Evolutionary conservation across 2,113 vertebrate species (phyloP).

Genomic region (Ptilorrhoa leucosticta): DNA sequence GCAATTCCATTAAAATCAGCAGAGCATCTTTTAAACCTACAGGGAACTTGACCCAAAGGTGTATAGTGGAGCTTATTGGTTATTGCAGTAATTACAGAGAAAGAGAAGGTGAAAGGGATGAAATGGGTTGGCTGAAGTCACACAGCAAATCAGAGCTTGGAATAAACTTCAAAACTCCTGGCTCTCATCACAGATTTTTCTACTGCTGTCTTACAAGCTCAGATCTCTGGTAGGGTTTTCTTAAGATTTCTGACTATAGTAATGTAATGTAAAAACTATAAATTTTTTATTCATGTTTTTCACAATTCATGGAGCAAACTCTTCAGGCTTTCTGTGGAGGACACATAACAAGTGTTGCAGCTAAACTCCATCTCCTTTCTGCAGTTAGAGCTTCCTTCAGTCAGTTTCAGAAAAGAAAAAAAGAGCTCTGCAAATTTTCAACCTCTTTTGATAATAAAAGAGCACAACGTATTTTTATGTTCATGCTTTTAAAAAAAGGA

Average conservation of each 20-base stretch:
- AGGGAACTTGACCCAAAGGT: neutral
- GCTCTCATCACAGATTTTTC: neutral
- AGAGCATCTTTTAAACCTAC: neutral
- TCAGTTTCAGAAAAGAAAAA: neutral
- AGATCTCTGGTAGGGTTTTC: neutral
- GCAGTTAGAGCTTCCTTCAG: neutral
- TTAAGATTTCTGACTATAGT: neutral
- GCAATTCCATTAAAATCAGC: neutral
- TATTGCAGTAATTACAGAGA: neutral
- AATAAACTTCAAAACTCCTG: neutral
- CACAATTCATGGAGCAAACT: neutral
- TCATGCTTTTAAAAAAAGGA: neutral
- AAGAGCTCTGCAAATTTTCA: neutral
- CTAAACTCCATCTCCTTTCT: neutral
- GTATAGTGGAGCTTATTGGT: neutral
- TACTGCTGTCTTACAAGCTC: neutral
- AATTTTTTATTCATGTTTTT: neutral
- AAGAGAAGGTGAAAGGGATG: neutral
- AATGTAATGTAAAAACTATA: neutral
- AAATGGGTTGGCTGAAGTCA: neutral
- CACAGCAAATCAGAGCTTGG: neutral
- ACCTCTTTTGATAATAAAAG: neutral
- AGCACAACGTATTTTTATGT: neutral
- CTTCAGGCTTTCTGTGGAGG: neutral
- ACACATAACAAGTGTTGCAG: rapidly evolving